These are phyloP conservation scores for Cepphus grylle DNA, from an alignment of 2,113 vertebrate species.

Conservation along the genomic window DNA sequence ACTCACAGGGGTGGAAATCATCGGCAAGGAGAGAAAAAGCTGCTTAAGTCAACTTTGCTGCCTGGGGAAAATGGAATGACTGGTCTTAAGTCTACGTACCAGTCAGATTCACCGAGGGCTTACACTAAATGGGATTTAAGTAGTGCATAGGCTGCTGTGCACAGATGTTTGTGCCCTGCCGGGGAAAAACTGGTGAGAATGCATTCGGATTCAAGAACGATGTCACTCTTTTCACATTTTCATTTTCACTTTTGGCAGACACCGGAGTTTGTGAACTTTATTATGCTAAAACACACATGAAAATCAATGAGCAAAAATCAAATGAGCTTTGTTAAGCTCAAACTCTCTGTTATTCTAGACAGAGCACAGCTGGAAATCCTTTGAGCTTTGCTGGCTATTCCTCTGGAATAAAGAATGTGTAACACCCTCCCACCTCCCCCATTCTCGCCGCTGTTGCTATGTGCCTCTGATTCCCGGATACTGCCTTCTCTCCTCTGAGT, in stretches of 20 bases:
- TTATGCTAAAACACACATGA: constrained; percentile 27
- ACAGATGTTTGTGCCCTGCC: background rate
- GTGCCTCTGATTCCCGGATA: background rate
- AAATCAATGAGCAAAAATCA: constrained; percentile 44
- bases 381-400: constrained; percentile 33
- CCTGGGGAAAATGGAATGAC: background rate
- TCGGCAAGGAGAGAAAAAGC: background rate
- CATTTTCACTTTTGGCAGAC: constrained; percentile 13
- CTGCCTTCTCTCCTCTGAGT: background rate
- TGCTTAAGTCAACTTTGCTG: background rate
- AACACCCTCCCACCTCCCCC: background rate
- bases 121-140: background rate
- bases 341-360: constrained; percentile 18
- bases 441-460: background rate
- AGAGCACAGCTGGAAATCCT: constrained; percentile 39
- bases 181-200: background rate
- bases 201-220: background rate
- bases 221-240: background rate
- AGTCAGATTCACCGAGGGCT: background rate
- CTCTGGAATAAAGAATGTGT: constrained; percentile 15
- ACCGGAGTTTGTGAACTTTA: background rate
- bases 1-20: background rate
- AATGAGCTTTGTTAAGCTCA: constrained; percentile 12
- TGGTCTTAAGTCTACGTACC: background rate
- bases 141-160: background rate